Evolutionary conservation across 2,113 vertebrate genomes (phyloP).

Genomic region (Atractosteus spatula): DNA sequence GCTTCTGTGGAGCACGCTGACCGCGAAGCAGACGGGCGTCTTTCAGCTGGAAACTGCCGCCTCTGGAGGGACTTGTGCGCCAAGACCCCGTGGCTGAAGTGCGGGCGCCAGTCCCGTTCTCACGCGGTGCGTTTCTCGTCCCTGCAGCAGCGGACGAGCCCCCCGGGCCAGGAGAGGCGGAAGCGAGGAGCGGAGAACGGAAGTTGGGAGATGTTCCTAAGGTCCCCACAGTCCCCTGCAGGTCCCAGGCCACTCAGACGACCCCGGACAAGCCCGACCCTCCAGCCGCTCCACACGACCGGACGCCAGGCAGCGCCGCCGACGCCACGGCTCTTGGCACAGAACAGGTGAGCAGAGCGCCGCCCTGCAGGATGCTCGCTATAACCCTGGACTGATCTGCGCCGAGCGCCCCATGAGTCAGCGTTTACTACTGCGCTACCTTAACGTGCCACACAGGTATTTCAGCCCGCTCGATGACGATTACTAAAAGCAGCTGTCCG

Average conservation of each 20-base stretch:
- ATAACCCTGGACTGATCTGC: no score
- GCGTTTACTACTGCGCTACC: no score
- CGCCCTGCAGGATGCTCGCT: no score
- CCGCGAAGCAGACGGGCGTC: no score
- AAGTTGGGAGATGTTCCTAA: slow-evolving; percentile 40
- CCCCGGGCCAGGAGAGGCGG: slow-evolving; percentile 37
- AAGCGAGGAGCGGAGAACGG: slow-evolving; percentile 29
- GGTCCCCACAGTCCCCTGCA: slow-evolving; percentile 25
- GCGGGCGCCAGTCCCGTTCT: no score
- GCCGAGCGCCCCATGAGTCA: no score
- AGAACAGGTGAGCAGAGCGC: slow-evolving; percentile 71
- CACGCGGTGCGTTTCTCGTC: slow-evolving; percentile 4
- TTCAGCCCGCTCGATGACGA: no score
- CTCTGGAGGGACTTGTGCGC: background rate
- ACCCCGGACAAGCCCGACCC: slow-evolving; percentile 29
- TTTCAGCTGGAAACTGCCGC: no score
- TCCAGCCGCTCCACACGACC: background rate
- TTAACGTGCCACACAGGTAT: no score
- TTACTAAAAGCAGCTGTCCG: no score
- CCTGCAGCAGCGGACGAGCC: slow-evolving; percentile 34
- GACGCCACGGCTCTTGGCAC: slow-evolving; percentile 51
- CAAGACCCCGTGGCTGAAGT: background rate
- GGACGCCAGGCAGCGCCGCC: slow-evolving; percentile 28
- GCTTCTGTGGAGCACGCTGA: no score
- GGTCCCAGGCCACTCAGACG: slow-evolving; percentile 74